A percentile compares a stretch with the other conserved stretches of the same genome.
Evolutionary conservation across 2,888 invertebrate species (phyloP).

Genomic region (Adineta ricciae): DNA sequence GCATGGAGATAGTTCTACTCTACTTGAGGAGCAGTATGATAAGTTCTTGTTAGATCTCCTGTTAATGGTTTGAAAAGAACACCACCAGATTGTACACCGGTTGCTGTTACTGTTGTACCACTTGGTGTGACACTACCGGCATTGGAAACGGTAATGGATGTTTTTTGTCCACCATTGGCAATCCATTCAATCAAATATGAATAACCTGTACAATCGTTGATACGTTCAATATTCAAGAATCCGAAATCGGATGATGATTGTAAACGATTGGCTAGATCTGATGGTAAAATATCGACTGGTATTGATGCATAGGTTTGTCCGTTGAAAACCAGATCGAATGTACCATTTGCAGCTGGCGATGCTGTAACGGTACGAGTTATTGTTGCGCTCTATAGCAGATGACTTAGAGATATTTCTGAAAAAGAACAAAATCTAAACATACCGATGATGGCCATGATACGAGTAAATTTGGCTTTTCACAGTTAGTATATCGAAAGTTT

Average conservation of each 20-base stretch:
- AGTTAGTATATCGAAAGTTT: background rate
- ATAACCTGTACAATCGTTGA: constrained; percentile 26
- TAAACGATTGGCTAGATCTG: background rate
- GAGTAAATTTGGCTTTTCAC: background rate
- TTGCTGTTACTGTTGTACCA: background rate
- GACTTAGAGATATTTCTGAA: background rate
- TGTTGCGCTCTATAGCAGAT: background rate
- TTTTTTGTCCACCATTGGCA: constrained; percentile 24
- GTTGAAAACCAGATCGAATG: background rate
- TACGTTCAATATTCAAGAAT: background rate
- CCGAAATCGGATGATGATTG: constrained; percentile 22
- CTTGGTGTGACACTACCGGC: background rate
- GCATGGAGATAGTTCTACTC: too few species aligned
- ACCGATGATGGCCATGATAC: background rate
- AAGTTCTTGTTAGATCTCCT: constrained; percentile 4
- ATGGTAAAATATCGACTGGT: background rate
- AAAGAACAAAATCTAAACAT: background rate
- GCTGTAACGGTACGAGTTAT: background rate
- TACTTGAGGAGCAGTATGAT: constrained; percentile 16
- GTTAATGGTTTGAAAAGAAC: constrained; percentile 23
- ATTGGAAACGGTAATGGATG: background rate
- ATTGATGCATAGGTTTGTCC: background rate
- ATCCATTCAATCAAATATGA: constrained; percentile 24
- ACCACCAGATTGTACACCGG: background rate
- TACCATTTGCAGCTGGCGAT: background rate